A percentile compares a stretch with the other conserved stretches of the same genome.
Evolutionary conservation across 1,140 invertebrate genomes (phyloP).

Genomic region (Olivierus martensii): DNA sequence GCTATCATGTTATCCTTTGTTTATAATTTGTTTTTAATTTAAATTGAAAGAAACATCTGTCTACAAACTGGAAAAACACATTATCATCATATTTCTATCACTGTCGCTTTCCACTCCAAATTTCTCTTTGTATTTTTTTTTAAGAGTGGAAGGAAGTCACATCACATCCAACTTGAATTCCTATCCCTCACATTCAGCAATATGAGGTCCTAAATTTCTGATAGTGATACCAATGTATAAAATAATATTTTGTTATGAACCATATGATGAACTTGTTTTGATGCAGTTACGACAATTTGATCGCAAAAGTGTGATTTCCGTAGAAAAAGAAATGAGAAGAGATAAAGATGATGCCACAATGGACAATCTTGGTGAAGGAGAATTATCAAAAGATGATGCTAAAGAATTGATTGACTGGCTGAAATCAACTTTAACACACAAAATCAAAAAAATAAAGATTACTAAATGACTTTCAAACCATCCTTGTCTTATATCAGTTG

Average conservation of each 20-base stretch:
- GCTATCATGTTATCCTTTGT: too few relatives aligned
- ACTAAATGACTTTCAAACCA: conserved; percentile 72
- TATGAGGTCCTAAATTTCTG: too few relatives aligned
- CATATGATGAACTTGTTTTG: conserved; percentile 88
- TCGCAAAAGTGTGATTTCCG: conserved; percentile 61
- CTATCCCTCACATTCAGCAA: too few relatives aligned
- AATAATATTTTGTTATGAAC: conserved; percentile 93
- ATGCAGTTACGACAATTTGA: conserved; percentile 78
- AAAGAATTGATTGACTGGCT: conserved; percentile 64
- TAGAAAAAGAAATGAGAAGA: conserved; percentile 85
- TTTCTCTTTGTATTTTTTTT: too few relatives aligned
- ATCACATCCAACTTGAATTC: too few relatives aligned
- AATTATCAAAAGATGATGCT: conserved; percentile 44
- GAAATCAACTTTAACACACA: conserved; percentile 53
- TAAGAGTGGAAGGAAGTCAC: too few relatives aligned
- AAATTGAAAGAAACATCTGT: too few relatives aligned
- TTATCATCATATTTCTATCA: too few relatives aligned
- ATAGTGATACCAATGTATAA: too few relatives aligned
- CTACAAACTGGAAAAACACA: too few relatives aligned
- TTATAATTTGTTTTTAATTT: too few relatives aligned
- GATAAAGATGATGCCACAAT: conserved; percentile 45
- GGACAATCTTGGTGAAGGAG: conserved; percentile 18
- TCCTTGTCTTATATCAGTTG: conserved; percentile 84
- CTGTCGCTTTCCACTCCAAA: too few relatives aligned
- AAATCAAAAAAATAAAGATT: conserved; percentile 63